Base-by-base conservation (phyloP, 2,888 invertebrate genomes). In the Limulus polyphemus region DNA sequence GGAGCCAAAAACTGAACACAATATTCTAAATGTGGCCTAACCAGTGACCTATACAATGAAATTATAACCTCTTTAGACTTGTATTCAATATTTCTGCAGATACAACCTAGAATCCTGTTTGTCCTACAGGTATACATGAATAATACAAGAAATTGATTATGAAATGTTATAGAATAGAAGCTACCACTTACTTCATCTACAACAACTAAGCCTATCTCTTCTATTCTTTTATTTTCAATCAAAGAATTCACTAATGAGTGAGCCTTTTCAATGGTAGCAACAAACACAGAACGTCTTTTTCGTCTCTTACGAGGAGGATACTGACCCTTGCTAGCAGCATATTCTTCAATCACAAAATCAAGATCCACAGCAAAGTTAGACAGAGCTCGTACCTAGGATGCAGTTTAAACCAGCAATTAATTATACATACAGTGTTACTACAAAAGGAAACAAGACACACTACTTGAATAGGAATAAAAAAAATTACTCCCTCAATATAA, bases 231-330 rank as follows among this genome's bases (percentile, higher is more conserved):
- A 3, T 83, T 80, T 48, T 94, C 92, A 67, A 93, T 85, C 47
- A 98, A 79, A 75, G 88, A 89, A 73, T 92, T 86, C 16, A 95
- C 77, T 7, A 99, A 77, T 10, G 88, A 86, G 57, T 89, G 81
- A 5, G 89, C 93, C 76, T 97, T 97, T 77, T 99, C 98, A 66
- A 97, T 93, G 0, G 98, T 98, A 2, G 91, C 91, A 55, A 98
- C 82, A 73, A 86, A 98, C 55, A 97, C 81, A 49, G 87, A 86
- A 69, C 84, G 84, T 73, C 71, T 60, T 48, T 86, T 81, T 12
- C 87, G 79, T 63, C 88, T 84, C 72, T 84, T 84, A 0, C 87
- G 86, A 0, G 95, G 95, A 54, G 91, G 87, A 73, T 87, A 86
- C 52, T 74, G 72, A 0, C 97, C 97, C 76, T 89, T 92, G 56